Evolutionary conservation across 2,797 vertebrate genomes (phyloP), one percentile per base, ranked within the genome.

Genomic region (Cyprinella venusta): DNA sequence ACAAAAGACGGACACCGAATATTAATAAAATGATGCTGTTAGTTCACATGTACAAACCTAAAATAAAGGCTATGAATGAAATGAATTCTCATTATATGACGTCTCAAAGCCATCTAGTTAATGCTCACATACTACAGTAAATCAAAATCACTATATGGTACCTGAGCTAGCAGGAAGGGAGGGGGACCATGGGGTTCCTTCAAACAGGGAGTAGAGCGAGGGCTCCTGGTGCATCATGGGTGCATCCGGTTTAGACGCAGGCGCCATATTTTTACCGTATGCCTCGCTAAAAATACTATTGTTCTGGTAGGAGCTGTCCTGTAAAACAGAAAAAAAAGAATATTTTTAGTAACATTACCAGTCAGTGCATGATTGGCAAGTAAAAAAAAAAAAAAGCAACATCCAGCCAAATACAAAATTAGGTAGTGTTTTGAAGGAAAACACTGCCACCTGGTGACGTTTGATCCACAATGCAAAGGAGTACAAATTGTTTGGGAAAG

Each of bases 111-210:
- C 56, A 26, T 61, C 56, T 61, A 63, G 24, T 30, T 16, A 30
- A 30, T 19, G 24, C 19, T 74, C 21, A 59, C 48, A 64, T 30
- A 67, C 48, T 56, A 56, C 5, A 67, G n/a, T 19, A 7, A 38
- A 24, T n/a, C 26, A 83, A 61, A 10, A 21, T 42, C 33, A 15
- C 7, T 33, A 18, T 59, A 59, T 4, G 70, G 59, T 94, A 99
- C 98, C 98, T 93, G 98, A 99, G 93, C 96, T 99, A 91, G 97
- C 97, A 76, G 97, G 97, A 87, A 99, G 96, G 67, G 97, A 98
- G 30, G 97, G 97, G 78, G 98, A 98, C 98, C 98, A 99, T 0
- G 98, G 97, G 7, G 96, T 98, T 88, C 97, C 96, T 91, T 99
- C 97, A 86, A 99, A 99, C 81, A 99, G 95, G 26, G 98, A 98